These are phyloP conservation scores for Sialia sialis DNA, from an alignment of 2,113 vertebrate species.

Conservation along the genomic window DNA sequence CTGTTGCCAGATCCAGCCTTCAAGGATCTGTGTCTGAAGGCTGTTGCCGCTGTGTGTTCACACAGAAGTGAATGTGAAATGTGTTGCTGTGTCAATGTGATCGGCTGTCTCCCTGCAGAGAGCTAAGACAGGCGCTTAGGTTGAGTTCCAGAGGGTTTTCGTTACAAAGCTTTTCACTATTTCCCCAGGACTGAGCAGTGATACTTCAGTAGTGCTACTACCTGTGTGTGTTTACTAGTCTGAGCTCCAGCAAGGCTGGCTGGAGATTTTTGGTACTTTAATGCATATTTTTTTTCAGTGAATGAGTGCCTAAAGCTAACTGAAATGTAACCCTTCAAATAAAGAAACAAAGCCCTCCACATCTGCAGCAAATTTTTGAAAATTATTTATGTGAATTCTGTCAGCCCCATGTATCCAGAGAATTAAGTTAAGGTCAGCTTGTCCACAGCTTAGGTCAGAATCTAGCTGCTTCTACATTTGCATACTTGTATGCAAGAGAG, in stretches of 20 bases:
- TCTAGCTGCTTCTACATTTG: not conserved
- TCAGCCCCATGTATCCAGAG: not conserved
- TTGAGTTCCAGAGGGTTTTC: not conserved
- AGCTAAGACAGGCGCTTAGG: not conserved
- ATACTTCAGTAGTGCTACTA: not conserved
- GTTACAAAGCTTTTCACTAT: not conserved
- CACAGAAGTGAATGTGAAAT: not conserved
- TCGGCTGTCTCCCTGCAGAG: not conserved
- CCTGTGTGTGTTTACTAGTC: not conserved
- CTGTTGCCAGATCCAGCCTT: not conserved
- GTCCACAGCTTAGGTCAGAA: not conserved
- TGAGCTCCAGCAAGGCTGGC: not conserved
- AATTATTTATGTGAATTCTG: not conserved
- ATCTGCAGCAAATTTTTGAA: not conserved
- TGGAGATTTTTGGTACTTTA: not conserved
- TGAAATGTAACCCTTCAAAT: not conserved
- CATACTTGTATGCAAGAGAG: not conserved
- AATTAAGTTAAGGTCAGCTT: not conserved
- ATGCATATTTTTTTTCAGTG: rapidly evolving
- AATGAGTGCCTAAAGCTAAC: not conserved
- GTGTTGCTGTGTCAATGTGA: not conserved
- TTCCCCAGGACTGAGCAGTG: not conserved
- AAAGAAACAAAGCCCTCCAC: not conserved
- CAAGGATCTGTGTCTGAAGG: not conserved
- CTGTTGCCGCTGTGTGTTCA: not conserved